Evolutionary conservation across 2,888 invertebrate species (phyloP).

Genomic region (Heteromyza rotundicornis): DNA sequence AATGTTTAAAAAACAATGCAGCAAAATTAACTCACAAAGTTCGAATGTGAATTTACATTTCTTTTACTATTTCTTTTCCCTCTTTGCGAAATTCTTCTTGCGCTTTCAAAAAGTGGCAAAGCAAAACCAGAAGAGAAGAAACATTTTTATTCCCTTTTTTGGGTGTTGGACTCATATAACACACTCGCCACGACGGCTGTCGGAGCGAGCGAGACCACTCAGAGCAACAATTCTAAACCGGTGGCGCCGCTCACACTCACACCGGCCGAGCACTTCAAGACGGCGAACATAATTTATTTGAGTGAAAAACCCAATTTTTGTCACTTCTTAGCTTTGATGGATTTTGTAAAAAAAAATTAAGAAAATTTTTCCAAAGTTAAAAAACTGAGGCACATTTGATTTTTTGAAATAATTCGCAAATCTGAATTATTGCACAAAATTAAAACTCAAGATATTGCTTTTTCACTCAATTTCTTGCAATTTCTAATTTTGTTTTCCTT

Average conservation of each 20-base stretch:
- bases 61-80: conserved; percentile 12
- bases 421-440: too few relatives aligned
- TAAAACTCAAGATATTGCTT: background rate
- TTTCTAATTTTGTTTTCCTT: background rate
- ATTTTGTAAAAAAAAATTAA: conserved; percentile 29
- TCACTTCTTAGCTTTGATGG: conserved; percentile 23
- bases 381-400: background rate
- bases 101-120: conserved; percentile 21
- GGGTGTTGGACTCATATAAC: conserved; percentile 63
- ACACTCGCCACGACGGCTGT: conserved; percentile 29
- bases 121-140: conserved; percentile 32
- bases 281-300: conserved; percentile 14
- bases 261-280: conserved; percentile 5
- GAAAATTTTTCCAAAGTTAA: background rate
- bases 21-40: background rate
- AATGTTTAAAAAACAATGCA: background rate
- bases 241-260: conserved; percentile 17
- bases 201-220: conserved; percentile 2
- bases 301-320: too few relatives aligned
- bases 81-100: conserved; percentile 46
- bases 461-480: background rate
- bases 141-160: conserved; percentile 63
- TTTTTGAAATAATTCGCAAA: background rate
- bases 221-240: background rate
- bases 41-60: background rate